Percentiles rank a stretch among this genome's conserved stretches.
Conservation (phyloP, 2,113 vertebrate species). For the Prunella himalayana region DNA sequence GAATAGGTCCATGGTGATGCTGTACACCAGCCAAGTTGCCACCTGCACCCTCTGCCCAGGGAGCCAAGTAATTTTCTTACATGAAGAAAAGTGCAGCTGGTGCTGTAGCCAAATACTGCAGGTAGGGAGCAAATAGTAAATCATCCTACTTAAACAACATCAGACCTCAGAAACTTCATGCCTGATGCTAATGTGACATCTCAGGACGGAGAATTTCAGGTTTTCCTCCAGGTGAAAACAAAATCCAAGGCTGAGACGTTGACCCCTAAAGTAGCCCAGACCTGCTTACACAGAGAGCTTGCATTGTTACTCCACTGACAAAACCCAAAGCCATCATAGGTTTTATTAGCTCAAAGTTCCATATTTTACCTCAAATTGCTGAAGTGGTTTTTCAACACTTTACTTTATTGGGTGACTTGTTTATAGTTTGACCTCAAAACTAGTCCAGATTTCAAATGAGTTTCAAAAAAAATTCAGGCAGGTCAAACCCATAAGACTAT, state of each 20-base stretch:
- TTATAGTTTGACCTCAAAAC: neutral
- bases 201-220: neutral
- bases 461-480: neutral
- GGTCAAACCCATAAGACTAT: neutral
- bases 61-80: neutral
- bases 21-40: neutral
- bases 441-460: neutral
- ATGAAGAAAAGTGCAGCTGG: neutral
- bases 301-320: neutral
- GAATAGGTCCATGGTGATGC: neutral
- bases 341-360: neutral
- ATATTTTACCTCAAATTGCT: neutral
- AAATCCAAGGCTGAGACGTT: neutral
- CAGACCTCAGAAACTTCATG: neutral
- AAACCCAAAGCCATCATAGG: neutral
- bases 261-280: neutral
- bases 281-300: neutral
- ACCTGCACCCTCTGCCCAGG: neutral
- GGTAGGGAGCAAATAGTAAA: neutral
- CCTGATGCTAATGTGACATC: accelerated
- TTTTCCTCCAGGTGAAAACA: neutral
- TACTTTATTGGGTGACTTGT: neutral
- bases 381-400: neutral
- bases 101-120: neutral
- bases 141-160: neutral